Base-by-base conservation (phyloP, 2,888 invertebrate genomes). In the Geophilus truncorum region DNA sequence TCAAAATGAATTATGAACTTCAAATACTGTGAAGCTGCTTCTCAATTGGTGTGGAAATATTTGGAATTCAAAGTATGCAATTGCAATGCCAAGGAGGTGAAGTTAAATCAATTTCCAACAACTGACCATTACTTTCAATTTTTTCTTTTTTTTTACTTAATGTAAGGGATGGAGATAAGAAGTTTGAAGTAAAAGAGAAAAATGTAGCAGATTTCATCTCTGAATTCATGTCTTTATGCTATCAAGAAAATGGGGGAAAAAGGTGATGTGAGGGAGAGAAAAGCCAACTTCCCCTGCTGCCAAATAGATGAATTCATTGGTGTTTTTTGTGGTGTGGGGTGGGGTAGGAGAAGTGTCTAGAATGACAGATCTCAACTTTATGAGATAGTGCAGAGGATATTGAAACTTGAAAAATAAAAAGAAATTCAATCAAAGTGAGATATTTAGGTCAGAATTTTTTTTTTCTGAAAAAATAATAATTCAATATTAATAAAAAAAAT, bases 1-100 rank as follows among this genome's bases (percentile, higher is more conserved):
- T 78, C 78, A 78, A 78, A 45, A 78, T 78, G 78, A 78, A 78
- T 78, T 40, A 78, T 78, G 78, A 45, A 28, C 23, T 34, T 34
- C 78, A 78, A 78, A 78, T 78, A 45, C 70, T 25, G 70, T 70
- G 70, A 70, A 25, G 70, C 70, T n/a, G 25, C 25, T 28, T 70
- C 57, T 7, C 25, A 25, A 70, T 70, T 70, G 70, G 12, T 28
- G 70, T 28, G 28, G 28, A 70, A 28, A 28, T 70, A 70, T 23
- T 25, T 70, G 70, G 70, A 70, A 70, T 70, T 70, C 70, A 25
- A 70, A 70, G 15, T 70, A 70, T 70, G 70, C 28, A 21, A 18
- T 70, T 10, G 70, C 57, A 23, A 62, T 70, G 12, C 10, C n/a
- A 21, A 10, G 4, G 51, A 51, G 25, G 70, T 70, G 15, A 0